Evolutionary conservation across 2,113 vertebrate species (phyloP).

Genomic region (Proteles cristata): DNA sequence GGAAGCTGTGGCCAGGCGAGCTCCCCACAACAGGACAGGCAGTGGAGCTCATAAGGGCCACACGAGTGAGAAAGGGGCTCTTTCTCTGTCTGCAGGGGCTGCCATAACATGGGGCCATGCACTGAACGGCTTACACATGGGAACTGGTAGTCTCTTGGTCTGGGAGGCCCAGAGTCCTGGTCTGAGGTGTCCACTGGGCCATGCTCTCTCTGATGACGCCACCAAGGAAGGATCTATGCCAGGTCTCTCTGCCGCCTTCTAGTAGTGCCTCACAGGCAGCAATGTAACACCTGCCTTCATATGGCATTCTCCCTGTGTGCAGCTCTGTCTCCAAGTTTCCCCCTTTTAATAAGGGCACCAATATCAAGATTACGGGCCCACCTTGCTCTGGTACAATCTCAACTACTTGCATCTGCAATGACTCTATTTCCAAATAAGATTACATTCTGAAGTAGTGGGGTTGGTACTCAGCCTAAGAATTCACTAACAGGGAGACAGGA

Average conservation of each 20-base stretch:
- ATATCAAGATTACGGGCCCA: not conserved
- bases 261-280: too few species aligned
- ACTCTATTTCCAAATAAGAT: not conserved
- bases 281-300: not conserved
- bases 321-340: not conserved
- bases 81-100: not conserved
- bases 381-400: not conserved
- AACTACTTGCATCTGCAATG: not conserved
- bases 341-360: not conserved
- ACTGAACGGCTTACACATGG: not conserved
- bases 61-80: fast-evolving
- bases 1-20: not conserved
- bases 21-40: not conserved
- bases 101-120: not conserved
- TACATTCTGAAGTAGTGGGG: not conserved
- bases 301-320: fast-evolving
- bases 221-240: too few species aligned
- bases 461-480: not conserved
- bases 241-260: not conserved
- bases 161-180: not conserved
- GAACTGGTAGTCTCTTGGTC: not conserved
- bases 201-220: not conserved
- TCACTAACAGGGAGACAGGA: not conserved
- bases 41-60: not conserved
- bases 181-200: fast-evolving